Percentiles rank a stretch among this genome's conserved stretches.
These are phyloP conservation scores for Clepsis dumicolana DNA, from an alignment of 2,888 invertebrate species.

Conservation along the genomic window DNA sequence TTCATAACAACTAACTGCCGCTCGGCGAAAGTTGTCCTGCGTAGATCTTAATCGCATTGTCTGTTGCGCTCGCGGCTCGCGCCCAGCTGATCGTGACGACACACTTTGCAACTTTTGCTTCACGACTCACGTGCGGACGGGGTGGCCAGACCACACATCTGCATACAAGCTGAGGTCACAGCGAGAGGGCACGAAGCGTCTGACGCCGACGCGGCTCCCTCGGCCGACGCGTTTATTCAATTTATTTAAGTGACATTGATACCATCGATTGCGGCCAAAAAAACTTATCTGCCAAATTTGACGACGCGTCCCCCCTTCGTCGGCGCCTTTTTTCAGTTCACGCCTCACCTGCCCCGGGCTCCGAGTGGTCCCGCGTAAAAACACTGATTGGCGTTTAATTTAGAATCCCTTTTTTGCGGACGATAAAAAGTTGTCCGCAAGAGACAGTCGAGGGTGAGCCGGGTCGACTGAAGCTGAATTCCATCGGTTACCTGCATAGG, in stretches of 20 bases:
- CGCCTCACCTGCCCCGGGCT: constrained; percentile 75
- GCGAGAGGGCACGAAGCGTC: constrained; percentile 19
- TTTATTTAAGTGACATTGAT: constrained; percentile 86
- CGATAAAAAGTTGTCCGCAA: constrained; percentile 18
- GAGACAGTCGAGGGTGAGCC: constrained; percentile 4
- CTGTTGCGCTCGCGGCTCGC: constrained; percentile 83
- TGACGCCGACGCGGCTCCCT: constrained; percentile 59
- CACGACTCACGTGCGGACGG: constrained; percentile 55
- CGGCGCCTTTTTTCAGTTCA: constrained; percentile 76
- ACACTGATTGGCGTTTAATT: constrained; percentile 78
- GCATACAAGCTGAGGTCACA: neutral
- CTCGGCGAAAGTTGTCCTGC: constrained; percentile 87
- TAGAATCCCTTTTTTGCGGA: constrained; percentile 58
- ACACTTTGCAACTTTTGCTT: constrained; percentile 76
- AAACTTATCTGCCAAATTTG: constrained; percentile 79
- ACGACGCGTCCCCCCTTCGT: constrained; percentile 67
- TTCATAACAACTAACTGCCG: constrained; percentile 87
- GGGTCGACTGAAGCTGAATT: neutral
- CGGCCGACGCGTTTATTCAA: constrained; percentile 78
- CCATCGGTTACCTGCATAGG: constrained; percentile 37
- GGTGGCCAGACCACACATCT: neutral
- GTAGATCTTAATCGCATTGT: constrained; percentile 87
- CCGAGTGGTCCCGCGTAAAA: constrained; percentile 69
- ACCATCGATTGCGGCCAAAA: constrained; percentile 78
- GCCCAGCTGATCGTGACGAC: constrained; percentile 83